phyloP scores from a whole-genome alignment of 2,888 invertebrate genomes.

The Callimorpha dominula region DNA sequence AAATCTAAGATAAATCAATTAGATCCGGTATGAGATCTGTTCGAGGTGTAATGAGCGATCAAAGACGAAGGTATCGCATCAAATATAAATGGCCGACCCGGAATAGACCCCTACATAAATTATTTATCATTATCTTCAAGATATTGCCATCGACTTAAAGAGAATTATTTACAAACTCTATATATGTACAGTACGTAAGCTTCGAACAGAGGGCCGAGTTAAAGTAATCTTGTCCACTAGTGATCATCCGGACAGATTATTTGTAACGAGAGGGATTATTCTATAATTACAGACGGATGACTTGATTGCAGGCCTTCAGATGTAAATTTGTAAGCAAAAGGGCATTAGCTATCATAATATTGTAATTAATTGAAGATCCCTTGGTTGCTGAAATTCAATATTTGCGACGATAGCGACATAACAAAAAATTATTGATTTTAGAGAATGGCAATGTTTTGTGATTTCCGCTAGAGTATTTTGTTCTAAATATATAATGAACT shows the following conservation, averaged over 20 bases:
- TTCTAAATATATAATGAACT: too few species aligned
- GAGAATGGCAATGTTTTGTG: too few species aligned
- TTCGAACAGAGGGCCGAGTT: conserved; percentile 9
- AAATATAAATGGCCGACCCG: conserved; percentile 44
- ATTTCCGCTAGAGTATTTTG: too few species aligned
- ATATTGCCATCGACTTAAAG: conserved; percentile 29
- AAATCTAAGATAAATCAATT: conserved; percentile 41
- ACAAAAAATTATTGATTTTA: too few species aligned
- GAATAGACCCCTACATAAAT: conserved; percentile 45
- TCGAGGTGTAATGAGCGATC: conserved; percentile 49
- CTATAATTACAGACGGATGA: conserved; percentile 21
- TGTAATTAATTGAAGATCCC: neutral
- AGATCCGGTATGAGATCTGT: conserved; percentile 39
- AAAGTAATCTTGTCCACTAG: conserved; percentile 10
- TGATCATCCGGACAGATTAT: conserved; percentile 14
- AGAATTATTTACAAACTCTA: conserved; percentile 43
- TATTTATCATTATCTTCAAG: conserved; percentile 50
- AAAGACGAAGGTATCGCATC: conserved; percentile 41
- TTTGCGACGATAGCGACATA: too few species aligned
- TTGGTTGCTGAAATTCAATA: neutral
- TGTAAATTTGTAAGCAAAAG: conserved; percentile 12
- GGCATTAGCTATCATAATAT: neutral
- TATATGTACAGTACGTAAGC: conserved; percentile 13
- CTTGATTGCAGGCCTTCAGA: conserved; percentile 14
- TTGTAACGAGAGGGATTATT: conserved; percentile 17